Base-by-base conservation (phyloP, 2,888 invertebrate species). In the Pristionchus exspectatus region DNA sequence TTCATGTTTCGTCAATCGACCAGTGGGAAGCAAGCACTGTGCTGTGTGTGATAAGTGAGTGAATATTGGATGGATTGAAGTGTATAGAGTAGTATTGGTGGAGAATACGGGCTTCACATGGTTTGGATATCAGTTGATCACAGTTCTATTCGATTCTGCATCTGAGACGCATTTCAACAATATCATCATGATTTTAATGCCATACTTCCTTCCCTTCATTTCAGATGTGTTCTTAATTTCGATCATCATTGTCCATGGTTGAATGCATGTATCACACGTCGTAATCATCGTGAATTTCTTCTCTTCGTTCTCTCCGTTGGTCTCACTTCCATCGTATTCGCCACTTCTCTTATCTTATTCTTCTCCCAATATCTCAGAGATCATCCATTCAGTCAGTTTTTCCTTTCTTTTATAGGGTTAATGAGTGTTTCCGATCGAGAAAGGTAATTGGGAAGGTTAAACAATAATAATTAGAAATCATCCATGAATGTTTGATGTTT, bases 201-300 rank as follows among this genome's bases (percentile, higher is more conserved):
- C 44, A 10, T 50, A 50, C 44, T 50, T 4, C 24, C 38, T 38
- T 33, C 33, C 4, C 33, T 24, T 86, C 18, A 5, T 74, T 91
- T 90, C 87, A 93, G 93, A 72, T 93, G 93, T 81, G 93, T 93
- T 16, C 81, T 90, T 44, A 90, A 91, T 44, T 93, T 93, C 81
- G 93, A 93, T 72, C 93, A 93, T 89, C 93, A 93, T 50, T 93
- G 93, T 44, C 93, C 93, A 2, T 93, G 93, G 93, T 89, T 93
- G n/a, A 90, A 92, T 89, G 90, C 91, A 44, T 92, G 93, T 77
- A 87, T 92, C 54, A 93, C 92, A 9, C 87, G 91, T 33, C 83
- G 90, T 87, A 93, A 93, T 89, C 91, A 92, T 88, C 87, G 92
- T 4, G 91, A 91, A 56, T 93, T 93, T 77, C 90, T 93, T 30